phyloP scores from a whole-genome alignment of 2,888 invertebrate genomes.

The Cheilosia pagana region DNA sequence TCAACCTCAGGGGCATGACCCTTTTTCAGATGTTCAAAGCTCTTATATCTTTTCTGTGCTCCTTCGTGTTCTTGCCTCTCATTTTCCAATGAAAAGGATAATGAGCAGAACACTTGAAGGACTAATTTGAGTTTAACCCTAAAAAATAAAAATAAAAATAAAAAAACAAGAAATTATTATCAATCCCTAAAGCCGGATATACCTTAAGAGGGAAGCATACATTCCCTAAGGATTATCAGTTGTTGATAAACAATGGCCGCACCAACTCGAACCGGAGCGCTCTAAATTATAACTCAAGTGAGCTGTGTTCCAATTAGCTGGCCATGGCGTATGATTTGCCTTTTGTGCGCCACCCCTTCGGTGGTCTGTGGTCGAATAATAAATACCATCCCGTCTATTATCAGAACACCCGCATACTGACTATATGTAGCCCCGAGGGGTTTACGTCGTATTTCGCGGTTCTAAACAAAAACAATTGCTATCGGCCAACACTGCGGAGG shows the following conservation, averaged over 20 bases:
- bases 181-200: neutral
- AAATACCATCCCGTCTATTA: constrained; percentile 10
- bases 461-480: constrained; percentile 23
- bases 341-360: constrained; percentile 12
- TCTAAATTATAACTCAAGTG: constrained; percentile 33
- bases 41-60: neutral
- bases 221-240: constrained; percentile 15
- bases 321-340: constrained; percentile 36
- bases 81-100: constrained; percentile 4
- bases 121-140: constrained; percentile 23
- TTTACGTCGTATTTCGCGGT: constrained; percentile 12
- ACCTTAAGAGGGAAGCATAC: neutral
- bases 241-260: constrained; percentile 15
- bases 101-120: constrained; percentile 19
- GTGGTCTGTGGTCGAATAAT: constrained; percentile 18
- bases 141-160: too few species aligned
- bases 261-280: constrained; percentile 12
- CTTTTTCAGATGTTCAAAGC: constrained; percentile 12
- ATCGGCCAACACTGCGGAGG: constrained; percentile 20
- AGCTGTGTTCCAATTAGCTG: constrained; percentile 27
- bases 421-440: neutral
- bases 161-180: neutral
- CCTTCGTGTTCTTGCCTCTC: neutral
- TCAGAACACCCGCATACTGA: neutral
- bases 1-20: constrained; percentile 43